These are phyloP conservation scores for Argopecten irradians DNA, from an alignment of 1,140 invertebrate species.

Conservation along the genomic window DNA sequence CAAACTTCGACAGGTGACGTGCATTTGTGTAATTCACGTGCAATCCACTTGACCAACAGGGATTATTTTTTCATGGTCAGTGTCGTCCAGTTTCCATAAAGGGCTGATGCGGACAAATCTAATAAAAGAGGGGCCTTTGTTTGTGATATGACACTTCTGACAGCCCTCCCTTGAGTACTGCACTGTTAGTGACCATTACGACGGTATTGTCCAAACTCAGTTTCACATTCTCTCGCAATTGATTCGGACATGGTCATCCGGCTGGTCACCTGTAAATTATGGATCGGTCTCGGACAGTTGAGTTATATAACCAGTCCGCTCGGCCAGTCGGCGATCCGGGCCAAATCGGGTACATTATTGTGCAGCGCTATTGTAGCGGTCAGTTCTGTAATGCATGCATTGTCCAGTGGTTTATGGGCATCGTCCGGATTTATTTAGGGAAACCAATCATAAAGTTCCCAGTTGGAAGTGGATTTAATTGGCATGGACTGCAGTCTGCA, in stretches of 20 bases:
- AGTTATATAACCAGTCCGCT: neutral
- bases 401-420: neutral
- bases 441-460: neutral
- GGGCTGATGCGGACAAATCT: constrained; percentile 19
- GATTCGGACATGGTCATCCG: constrained; percentile 6
- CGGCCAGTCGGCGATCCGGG: neutral
- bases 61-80: constrained; percentile 21
- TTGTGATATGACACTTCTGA: neutral
- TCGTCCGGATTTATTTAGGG: constrained; percentile 20
- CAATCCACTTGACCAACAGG: neutral
- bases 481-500: neutral
- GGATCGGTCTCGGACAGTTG: constrained; percentile 10
- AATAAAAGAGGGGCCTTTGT: neutral
- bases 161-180: neutral
- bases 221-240: neutral
- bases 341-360: constrained; percentile 6
- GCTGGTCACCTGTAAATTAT: constrained; percentile 21
- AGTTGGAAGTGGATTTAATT: neutral
- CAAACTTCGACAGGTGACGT: neutral
- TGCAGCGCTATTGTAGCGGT: constrained; percentile 10
- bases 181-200: constrained; percentile 8
- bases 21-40: neutral
- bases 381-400: neutral
- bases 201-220: neutral
- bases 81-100: neutral